Evolutionary conservation across 2,113 vertebrate genomes (phyloP).

Genomic region (Progne subis): DNA sequence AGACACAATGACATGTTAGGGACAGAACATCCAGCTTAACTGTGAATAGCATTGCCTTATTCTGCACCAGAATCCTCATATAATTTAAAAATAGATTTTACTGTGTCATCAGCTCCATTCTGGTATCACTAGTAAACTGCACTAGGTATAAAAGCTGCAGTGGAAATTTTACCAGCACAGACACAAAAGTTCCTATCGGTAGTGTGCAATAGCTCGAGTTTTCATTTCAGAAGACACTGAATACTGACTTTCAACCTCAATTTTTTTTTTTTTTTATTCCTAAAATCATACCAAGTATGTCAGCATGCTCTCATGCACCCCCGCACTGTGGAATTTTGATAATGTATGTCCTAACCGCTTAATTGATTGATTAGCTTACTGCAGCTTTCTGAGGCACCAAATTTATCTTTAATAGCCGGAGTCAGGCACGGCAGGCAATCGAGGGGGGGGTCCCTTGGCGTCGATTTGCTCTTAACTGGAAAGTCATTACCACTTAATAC

Average conservation of each 20-base stretch:
- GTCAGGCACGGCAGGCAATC: slow-evolving; percentile 84
- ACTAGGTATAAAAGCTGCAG: background rate
- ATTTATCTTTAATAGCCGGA: slow-evolving; percentile 93
- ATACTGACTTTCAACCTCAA: slow-evolving; percentile 58
- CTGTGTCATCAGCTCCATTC: slow-evolving; percentile 37
- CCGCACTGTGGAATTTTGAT: slow-evolving; percentile 81
- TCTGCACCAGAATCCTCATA: slow-evolving; percentile 14
- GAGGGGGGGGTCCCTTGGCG: slow-evolving; percentile 88
- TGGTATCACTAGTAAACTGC: slow-evolving; percentile 24
- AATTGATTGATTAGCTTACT: slow-evolving; percentile 91
- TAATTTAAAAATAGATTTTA: slow-evolving; percentile 50
- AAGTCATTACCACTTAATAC: slow-evolving; percentile 97
- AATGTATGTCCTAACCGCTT: slow-evolving; percentile 86
- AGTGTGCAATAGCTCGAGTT: slow-evolving; percentile 14
- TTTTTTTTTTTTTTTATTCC: slow-evolving; percentile 61
- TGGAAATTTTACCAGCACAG: background rate
- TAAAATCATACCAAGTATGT: slow-evolving; percentile 76
- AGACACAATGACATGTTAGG: slow-evolving; percentile 49
- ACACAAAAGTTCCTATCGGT: background rate
- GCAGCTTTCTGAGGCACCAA: slow-evolving; percentile 85
- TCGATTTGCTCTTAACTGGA: slow-evolving; percentile 98
- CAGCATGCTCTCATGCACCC: slow-evolving; percentile 78
- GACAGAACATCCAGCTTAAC: slow-evolving; percentile 22
- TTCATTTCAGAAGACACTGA: slow-evolving; percentile 54
- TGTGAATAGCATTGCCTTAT: slow-evolving; percentile 15